A percentile compares a stretch with the other conserved stretches of the same genome.
These are phyloP conservation scores for Sabatieria punctata DNA, from an alignment of 2,888 invertebrate genomes.

Conservation along the genomic window DNA sequence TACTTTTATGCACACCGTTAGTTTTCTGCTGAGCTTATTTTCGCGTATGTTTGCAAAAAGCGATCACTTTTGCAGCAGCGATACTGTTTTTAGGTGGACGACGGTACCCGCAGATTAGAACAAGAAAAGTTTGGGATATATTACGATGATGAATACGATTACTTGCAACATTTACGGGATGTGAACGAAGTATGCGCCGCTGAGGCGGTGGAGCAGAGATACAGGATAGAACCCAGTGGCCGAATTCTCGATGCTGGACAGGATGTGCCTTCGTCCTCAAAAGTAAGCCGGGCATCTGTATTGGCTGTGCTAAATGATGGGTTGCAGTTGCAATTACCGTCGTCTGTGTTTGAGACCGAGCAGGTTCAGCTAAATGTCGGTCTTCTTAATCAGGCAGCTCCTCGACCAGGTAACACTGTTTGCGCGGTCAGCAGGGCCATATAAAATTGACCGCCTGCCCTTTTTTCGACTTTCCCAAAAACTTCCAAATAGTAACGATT, in stretches of 20 bases:
- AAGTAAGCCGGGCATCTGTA: too few relatives aligned
- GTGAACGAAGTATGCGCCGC: conserved; percentile 25
- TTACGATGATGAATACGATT: conserved; percentile 86
- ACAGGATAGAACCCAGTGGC: background rate
- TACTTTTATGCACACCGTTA: too few relatives aligned
- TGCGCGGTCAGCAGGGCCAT: too few relatives aligned
- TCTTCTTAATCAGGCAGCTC: conserved; percentile 60
- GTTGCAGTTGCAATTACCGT: conserved; percentile 48
- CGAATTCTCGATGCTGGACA: conserved; percentile 8
- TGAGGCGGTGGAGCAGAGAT: conserved; percentile 7
- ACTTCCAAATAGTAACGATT: too few relatives aligned
- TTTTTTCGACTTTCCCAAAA: too few relatives aligned
- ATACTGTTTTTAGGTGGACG: conserved; percentile 3
- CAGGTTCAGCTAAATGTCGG: conserved; percentile 63
- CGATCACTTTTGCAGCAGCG: too few relatives aligned
- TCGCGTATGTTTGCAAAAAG: too few relatives aligned
- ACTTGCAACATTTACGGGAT: conserved; percentile 70
- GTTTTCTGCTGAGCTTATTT: too few relatives aligned
- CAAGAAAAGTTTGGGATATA: conserved; percentile 72
- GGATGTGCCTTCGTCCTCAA: too few relatives aligned
- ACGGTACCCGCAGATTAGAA: conserved; percentile 23
- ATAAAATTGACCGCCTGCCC: too few relatives aligned
- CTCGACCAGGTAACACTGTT: conserved; percentile 45
- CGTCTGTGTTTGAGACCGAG: conserved; percentile 69
- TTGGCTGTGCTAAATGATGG: too few relatives aligned